A percentile compares a stretch with the other conserved stretches of the same genome.
Conservation (phyloP, 1,140 invertebrate genomes). For the Sinonovacula constricta region DNA sequence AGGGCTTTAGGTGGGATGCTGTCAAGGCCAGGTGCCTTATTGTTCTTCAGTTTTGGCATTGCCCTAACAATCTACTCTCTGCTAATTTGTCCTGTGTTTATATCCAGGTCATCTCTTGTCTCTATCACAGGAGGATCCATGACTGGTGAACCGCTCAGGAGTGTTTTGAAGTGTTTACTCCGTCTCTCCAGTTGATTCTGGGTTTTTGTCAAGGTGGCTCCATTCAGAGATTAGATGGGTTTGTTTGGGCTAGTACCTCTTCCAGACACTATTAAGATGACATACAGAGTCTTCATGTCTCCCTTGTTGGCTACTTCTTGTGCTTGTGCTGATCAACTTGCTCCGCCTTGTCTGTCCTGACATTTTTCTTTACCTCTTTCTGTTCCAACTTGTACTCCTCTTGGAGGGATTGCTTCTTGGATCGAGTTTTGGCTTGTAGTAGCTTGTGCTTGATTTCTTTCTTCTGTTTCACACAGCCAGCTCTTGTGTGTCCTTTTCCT, state of each 20-base stretch:
- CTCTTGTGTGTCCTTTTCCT: constrained; percentile 1
- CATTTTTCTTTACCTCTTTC: background rate
- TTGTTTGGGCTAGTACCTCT: background rate
- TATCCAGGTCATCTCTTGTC: background rate
- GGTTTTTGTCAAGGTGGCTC: background rate
- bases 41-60: constrained; percentile 1
- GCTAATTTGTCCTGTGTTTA: background rate
- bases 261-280: background rate
- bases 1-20: constrained; percentile 49
- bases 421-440: too few species aligned
- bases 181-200: background rate
- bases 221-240: background rate
- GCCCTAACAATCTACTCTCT: background rate
- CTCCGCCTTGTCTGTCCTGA: too few species aligned
- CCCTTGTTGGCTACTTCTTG: background rate
- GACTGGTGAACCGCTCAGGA: background rate
- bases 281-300: constrained; percentile 3
- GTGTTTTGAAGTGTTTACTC: background rate
- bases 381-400: background rate
- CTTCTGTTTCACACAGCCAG: constrained; percentile 4
- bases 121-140: background rate
- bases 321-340: constrained; percentile 1
- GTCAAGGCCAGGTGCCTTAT: constrained; percentile 32
- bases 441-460: too few species aligned
- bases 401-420: background rate